phyloP scores from a whole-genome alignment of 2,888 invertebrate genomes.

The Pristionchus exspectatus region DNA sequence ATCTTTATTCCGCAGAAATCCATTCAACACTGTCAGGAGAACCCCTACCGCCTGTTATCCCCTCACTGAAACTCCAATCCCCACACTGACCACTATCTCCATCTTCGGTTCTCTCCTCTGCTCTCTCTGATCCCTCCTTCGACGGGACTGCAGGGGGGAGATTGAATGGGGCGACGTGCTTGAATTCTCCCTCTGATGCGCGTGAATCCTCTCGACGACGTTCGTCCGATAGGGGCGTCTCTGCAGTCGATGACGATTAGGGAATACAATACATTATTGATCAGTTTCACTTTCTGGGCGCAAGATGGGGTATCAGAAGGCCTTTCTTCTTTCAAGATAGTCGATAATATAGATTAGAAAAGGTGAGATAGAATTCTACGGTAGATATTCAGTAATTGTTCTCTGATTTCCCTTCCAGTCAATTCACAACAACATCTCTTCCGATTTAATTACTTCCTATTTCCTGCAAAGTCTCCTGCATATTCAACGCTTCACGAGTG shows the following conservation, averaged over 20 bases:
- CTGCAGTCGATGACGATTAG: slow-evolving; percentile 19
- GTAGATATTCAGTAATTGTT: no score
- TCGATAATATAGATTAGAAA: background rate
- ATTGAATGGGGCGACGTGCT: slow-evolving; percentile 46
- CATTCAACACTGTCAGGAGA: background rate
- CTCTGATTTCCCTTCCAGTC: background rate
- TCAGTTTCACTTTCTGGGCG: no score
- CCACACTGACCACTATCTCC: background rate
- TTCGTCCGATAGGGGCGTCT: slow-evolving; percentile 56
- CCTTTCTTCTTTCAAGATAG: background rate
- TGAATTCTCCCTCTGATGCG: slow-evolving; percentile 58
- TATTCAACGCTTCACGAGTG: background rate
- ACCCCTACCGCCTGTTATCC: background rate
- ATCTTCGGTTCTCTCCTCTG: background rate
- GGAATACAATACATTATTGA: background rate
- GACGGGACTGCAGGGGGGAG: background rate
- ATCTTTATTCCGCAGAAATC: background rate
- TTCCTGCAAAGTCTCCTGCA: background rate
- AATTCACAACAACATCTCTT: background rate
- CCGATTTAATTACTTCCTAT: background rate
- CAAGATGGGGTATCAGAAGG: no score
- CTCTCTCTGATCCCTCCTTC: slow-evolving; percentile 10
- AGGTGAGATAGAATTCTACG: no score
- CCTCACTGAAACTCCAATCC: background rate
- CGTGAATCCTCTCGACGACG: slow-evolving; percentile 58